A percentile compares a stretch with the other conserved stretches of the same genome.
phyloP scores from a whole-genome alignment of 2,113 vertebrate species.

The Colossoma macropomum region DNA sequence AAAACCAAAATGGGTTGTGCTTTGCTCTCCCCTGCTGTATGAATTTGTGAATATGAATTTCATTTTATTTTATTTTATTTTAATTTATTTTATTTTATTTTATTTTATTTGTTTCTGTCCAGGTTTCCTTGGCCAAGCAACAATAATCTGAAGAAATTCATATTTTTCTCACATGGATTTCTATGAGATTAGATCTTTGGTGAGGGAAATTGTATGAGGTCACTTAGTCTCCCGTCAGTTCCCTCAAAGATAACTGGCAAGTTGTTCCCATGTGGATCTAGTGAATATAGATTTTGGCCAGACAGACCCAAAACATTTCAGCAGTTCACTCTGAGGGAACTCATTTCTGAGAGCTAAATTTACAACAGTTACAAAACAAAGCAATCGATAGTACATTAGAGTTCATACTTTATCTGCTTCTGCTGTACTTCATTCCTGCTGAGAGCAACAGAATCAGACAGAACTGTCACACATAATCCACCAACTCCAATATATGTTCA shows the following conservation, averaged over 20 bases:
- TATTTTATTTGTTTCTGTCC: no score
- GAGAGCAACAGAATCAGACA: not conserved
- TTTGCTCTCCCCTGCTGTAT: no score
- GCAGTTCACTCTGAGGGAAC: not conserved
- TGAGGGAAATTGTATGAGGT: not conserved
- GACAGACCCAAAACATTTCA: not conserved
- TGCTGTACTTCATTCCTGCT: not conserved
- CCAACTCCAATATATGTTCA: not conserved
- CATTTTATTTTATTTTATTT: no score
- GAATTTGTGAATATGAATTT: no score
- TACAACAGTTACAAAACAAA: not conserved
- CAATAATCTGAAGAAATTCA: not conserved
- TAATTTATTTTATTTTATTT: no score
- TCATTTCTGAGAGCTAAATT: not conserved
- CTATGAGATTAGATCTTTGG: not conserved
- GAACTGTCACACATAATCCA: not conserved
- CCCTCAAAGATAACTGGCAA: not conserved
- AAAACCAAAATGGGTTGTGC: no score
- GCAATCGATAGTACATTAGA: not conserved
- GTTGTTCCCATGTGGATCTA: conserved; percentile 6
- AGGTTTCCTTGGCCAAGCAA: not conserved
- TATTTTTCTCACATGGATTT: not conserved
- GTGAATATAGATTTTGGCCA: conserved; percentile 20
- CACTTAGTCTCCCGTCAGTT: not conserved
- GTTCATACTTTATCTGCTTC: not conserved